Evolutionary conservation across 1,140 invertebrate species (phyloP).

Genomic region (Mactra quadrangularis): DNA sequence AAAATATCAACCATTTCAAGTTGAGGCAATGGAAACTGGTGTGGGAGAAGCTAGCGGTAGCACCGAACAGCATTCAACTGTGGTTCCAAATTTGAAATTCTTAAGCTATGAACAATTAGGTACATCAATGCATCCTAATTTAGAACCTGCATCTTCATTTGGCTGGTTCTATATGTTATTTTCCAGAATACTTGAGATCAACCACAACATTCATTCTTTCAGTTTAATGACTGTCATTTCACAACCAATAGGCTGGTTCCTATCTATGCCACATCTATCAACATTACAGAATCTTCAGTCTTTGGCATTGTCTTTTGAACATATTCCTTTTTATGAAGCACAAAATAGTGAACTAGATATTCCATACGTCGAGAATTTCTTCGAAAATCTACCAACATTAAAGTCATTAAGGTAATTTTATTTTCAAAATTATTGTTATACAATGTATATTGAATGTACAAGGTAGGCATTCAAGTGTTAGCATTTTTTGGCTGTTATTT

Average conservation of each 20-base stretch:
- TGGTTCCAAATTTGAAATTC: constrained; percentile 1
- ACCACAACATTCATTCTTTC: constrained; percentile 8
- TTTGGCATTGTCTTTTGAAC: constrained; percentile 4
- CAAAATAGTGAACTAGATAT: neutral
- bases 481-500: neutral
- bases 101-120: constrained; percentile 19
- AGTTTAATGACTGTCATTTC: constrained; percentile 3
- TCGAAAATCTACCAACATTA: neutral
- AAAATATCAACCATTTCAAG: neutral
- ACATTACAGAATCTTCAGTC: constrained; percentile 7
- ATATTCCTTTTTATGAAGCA: neutral
- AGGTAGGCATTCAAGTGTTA: neutral
- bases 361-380: constrained; percentile 1
- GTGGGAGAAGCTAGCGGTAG: too few species aligned
- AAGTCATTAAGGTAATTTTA: neutral
- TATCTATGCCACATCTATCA: constrained; percentile 10
- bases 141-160: neutral
- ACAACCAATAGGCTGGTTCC: constrained; percentile 19
- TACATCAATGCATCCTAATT: neutral
- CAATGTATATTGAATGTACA: neutral
- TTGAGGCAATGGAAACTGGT: neutral
- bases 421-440: neutral
- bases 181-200: neutral
- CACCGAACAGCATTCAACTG: too few species aligned
- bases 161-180: constrained; percentile 24